A percentile compares a stretch with the other conserved stretches of the same genome.
Evolutionary conservation across 1,140 invertebrate genomes (phyloP).

Genomic region (Lanistes nyassanus): DNA sequence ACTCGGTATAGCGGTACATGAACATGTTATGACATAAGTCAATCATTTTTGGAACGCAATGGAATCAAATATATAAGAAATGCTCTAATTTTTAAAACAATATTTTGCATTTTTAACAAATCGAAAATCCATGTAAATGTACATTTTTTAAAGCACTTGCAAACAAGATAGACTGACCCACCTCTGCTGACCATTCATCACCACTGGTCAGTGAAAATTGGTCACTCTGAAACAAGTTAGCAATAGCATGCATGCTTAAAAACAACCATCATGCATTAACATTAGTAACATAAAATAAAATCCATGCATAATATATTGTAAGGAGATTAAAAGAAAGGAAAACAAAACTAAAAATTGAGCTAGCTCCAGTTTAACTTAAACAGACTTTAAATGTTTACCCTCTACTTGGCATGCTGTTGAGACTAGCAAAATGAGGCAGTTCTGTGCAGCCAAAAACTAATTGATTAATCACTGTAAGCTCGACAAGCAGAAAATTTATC

Average conservation of each 20-base stretch:
- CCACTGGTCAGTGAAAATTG: slow-evolving; percentile 35
- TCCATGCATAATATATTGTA: background rate
- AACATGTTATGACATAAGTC: no score
- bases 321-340: no score
- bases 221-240: slow-evolving; percentile 42
- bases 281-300: background rate
- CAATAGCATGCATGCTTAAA: slow-evolving; percentile 1
- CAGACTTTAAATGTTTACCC: no score
- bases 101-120: background rate
- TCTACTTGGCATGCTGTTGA: no score
- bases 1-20: no score
- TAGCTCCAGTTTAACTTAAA: no score
- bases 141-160: no score
- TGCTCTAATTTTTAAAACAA: background rate
- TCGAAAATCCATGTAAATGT: background rate
- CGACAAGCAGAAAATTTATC: no score
- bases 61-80: background rate
- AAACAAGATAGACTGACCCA: slow-evolving; percentile 26
- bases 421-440: no score
- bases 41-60: background rate
- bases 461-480: no score
- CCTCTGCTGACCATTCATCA: slow-evolving; percentile 41
- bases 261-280: slow-evolving; percentile 14
- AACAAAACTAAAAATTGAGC: no score
- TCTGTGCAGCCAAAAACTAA: no score